These are phyloP conservation scores for Plagiodera versicolora DNA, from an alignment of 2,888 invertebrate species.

Conservation along the genomic window DNA sequence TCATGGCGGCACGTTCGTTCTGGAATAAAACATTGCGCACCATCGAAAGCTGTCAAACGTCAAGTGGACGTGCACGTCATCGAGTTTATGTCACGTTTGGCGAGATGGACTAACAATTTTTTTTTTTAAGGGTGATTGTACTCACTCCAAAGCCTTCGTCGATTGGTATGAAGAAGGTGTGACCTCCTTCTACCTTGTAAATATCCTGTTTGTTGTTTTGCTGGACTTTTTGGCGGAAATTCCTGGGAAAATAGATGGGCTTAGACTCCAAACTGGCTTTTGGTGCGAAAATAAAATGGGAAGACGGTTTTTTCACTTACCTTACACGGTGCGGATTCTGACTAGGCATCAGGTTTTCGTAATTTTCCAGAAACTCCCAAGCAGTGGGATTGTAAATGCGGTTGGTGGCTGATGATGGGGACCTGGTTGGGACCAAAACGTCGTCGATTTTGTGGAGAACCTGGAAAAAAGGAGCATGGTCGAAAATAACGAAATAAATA, in stretches of 20 bases:
- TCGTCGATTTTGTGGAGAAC: constrained; percentile 87
- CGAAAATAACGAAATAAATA: too few relatives aligned
- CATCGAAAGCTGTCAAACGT: too few relatives aligned
- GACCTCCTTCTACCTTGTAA: constrained; percentile 75
- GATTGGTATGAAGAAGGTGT: constrained; percentile 89
- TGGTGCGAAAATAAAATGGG: too few relatives aligned
- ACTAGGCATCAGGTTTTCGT: constrained; percentile 66
- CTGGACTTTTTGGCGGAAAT: constrained; percentile 75
- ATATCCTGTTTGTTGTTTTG: constrained; percentile 73
- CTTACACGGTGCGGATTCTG: constrained; percentile 72
- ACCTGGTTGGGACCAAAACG: constrained; percentile 77
- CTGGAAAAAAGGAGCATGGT: constrained; percentile 54
- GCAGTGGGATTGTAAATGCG: constrained; percentile 80
- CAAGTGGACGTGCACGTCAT: too few relatives aligned
- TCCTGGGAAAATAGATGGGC: constrained; percentile 56
- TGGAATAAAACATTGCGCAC: constrained; percentile 33
- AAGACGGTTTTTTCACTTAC: constrained; percentile 53
- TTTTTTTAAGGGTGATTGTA: too few relatives aligned
- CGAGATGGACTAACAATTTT: too few relatives aligned
- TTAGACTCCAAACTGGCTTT: too few relatives aligned
- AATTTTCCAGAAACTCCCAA: constrained; percentile 75
- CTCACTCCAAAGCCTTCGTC: constrained; percentile 86
- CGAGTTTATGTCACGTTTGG: too few relatives aligned
- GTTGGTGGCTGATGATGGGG: constrained; percentile 62
- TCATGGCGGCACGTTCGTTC: constrained; percentile 59